These are phyloP conservation scores for Carapus acus DNA, from an alignment of 2,797 vertebrate genomes.

Conservation along the genomic window DNA sequence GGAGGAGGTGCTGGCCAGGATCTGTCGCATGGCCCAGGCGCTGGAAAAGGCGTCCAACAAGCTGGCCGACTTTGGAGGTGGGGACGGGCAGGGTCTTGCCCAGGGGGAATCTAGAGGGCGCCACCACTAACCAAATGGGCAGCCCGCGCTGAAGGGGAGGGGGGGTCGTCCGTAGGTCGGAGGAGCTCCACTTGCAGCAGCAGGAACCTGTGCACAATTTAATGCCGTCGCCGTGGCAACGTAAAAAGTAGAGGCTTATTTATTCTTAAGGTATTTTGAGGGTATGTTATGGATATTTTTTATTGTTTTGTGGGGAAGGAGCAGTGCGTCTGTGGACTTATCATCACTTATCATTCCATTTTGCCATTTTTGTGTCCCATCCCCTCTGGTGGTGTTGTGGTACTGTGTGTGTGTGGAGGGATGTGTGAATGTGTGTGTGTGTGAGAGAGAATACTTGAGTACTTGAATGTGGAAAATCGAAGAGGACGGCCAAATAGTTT, in stretches of 20 bases:
- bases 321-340: conserved; percentile 65
- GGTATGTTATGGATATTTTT: conserved; percentile 50
- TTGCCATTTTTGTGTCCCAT: conserved; percentile 65
- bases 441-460: conserved; percentile 26
- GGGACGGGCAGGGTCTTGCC: conserved; percentile 81
- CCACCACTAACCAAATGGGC: too few species aligned
- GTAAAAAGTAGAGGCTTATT: conserved; percentile 52
- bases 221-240: conserved; percentile 54
- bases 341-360: conserved; percentile 64
- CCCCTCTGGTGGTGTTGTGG: conserved; percentile 57
- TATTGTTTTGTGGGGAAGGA: conserved; percentile 51
- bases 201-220: conserved; percentile 46
- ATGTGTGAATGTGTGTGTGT: conserved; percentile 44
- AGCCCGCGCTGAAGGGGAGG: too few species aligned
- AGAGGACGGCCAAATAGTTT: conserved; percentile 37
- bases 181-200: conserved; percentile 45
- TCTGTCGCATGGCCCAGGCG: conserved; percentile 76
- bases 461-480: conserved; percentile 5
- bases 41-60: conserved; percentile 77
- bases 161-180: conserved; percentile 38
- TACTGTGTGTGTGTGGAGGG: conserved; percentile 54
- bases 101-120: conserved; percentile 73
- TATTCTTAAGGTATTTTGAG: conserved; percentile 52
- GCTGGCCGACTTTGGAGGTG: conserved; percentile 87
- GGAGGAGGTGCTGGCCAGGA: conserved; percentile 86